Evolutionary conservation across 2,113 vertebrate species (phyloP), one percentile per base, ranked within the genome.

Genomic region (Nansenia antarctica): DNA sequence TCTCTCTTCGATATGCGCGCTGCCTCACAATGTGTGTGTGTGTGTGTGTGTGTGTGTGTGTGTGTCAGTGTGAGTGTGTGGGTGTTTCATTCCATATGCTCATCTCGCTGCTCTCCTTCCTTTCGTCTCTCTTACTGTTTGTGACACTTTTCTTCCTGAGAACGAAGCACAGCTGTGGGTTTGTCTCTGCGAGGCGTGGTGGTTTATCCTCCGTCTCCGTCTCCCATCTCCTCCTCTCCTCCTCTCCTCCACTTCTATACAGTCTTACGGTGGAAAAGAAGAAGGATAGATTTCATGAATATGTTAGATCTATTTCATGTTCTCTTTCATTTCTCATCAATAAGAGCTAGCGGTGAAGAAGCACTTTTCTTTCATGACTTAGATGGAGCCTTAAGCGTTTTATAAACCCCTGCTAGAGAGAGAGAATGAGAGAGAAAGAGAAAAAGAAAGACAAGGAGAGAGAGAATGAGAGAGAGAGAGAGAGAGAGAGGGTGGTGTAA

Each of bases 311-410:
- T 81, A 49, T 82, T 78, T 81, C 67, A 67, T 64, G 22, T 80
- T 67, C 24, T 55, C 57, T 86, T 84, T 82, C 73, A 81, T 86
- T 88, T 66, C 15, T 1, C 52, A 71, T 80, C 74, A 83, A 82
- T n/a, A 86, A 70, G 59, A 76, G 74, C 72, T 45, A 66, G n/a
- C 20, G 49, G 63, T 73, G 76, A 79, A 68, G 64, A 58, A 70
- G 49, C 71, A 9, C 62, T 75, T 80, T 70, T 58, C 29, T 32
- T 58, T 58, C 18, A 58, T 18, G 6, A 53, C 18, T 53, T 15
- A 58, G 53, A 58, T n/a, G 55, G 15, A 18, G 55, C 65, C 70
- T 37, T 1, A 73, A 76, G 67, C 71, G 29, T 68, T 85, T 81
- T 80, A 39, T 24, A 64, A 77, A 72, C 79, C 82, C 81, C 78